Base-by-base conservation (phyloP, 2,888 invertebrate species). In the Drosophila phalerata region DNA sequence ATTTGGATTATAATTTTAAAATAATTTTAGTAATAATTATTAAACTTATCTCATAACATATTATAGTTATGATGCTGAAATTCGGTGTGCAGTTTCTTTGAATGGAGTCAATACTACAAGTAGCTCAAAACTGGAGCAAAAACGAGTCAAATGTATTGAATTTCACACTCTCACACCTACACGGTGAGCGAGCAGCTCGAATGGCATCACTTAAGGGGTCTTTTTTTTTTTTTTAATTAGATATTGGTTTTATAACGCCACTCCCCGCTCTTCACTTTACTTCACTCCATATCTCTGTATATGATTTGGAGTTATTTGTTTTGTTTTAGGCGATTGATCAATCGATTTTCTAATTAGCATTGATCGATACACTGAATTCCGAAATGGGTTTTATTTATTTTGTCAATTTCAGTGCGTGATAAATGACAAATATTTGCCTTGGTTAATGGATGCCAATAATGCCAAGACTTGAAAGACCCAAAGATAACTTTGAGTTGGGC, bases 281-380 rank as follows among this genome's bases (percentile, higher is more conserved):
- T 22, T 38, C n/a, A 28, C 42, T 42, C 0, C 22, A 28, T 28
- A 28, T 28, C 42, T 5, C 11, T 5, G 3, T 42, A 5, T 13
- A 5, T 42, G 10, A 19, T 43, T 43, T 57, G 53, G 53, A 9
- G n/a, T 43, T 42, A 40, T 61, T 56, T 43, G 53, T 56, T 69
- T 43, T 25, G 48, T 47, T 47, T 53, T 45, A 19, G 49, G 9
- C 61, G 61, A 62, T 80, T 80, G 88, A 80, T 82, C 75, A 85
- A 88, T 82, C 68, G 80, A 43, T 80, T 77, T 80, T 62, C 65
- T 73, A 77, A 84, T 85, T 88, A 73, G 64, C 80, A 79, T 69
- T 77, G 88, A 88, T 65, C 77, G 88, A 51, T 70, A 71, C 68
- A 73, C 64, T 66, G 15, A 55, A 66, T 55, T 51, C 57, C 42